phyloP scores from a whole-genome alignment of 2,888 invertebrate genomes.

The Anorthoa munda region DNA sequence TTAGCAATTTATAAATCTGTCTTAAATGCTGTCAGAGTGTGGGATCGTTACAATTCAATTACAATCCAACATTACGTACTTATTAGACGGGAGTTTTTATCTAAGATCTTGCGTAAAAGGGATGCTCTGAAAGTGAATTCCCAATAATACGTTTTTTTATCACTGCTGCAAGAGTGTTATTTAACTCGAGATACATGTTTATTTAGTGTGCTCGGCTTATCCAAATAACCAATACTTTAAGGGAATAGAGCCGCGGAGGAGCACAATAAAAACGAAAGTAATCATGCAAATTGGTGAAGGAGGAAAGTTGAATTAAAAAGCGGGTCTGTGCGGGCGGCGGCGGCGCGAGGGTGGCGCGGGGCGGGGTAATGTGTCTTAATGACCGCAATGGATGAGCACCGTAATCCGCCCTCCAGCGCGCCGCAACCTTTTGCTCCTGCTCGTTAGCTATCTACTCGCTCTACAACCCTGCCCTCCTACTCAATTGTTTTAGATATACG shows the following conservation, averaged over 20 bases:
- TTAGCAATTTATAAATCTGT: background rate
- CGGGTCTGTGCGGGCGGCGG: constrained; percentile 77
- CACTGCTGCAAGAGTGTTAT: constrained; percentile 56
- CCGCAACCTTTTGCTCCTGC: constrained; percentile 82
- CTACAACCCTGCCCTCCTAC: constrained; percentile 65
- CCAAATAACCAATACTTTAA: constrained; percentile 76
- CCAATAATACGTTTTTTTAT: constrained; percentile 53
- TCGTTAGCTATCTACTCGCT: constrained; percentile 76
- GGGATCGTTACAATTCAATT: background rate
- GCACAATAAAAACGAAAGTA: constrained; percentile 91
- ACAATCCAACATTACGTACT: background rate
- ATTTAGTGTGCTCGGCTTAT: constrained; percentile 72
- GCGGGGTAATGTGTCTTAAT: constrained; percentile 89
- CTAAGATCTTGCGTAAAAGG: constrained; percentile 23
- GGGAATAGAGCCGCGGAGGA: constrained; percentile 75
- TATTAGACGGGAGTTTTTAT: constrained; percentile 5
- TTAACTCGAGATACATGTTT: constrained; percentile 63
- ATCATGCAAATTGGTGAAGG: constrained; percentile 90
- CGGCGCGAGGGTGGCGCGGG: constrained; percentile 59
- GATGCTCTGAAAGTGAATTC: constrained; percentile 35
- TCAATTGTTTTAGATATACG: constrained; percentile 71
- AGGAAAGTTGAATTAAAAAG: constrained; percentile 91
- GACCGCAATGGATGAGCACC: constrained; percentile 89
- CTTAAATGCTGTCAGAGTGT: background rate
- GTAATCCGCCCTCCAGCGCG: constrained; percentile 83